Evolutionary conservation across 2,113 vertebrate genomes (phyloP).

Genomic region (Otolemur garnettii): DNA sequence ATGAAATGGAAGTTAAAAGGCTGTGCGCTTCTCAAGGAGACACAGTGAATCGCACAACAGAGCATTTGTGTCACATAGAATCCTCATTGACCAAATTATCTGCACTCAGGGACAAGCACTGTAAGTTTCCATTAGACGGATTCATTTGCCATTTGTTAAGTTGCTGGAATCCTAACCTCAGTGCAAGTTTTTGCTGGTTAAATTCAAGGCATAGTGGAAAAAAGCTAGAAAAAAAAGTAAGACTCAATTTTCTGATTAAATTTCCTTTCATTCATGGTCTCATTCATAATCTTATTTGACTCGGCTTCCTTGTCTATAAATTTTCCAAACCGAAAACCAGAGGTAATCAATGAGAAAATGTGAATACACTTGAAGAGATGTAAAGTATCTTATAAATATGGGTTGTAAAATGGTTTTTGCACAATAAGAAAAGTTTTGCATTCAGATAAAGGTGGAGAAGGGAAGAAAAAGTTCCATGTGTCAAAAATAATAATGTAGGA

Average conservation of each 20-base stretch:
- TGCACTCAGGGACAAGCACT: background rate
- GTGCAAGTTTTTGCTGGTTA: background rate
- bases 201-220: background rate
- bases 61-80: slow-evolving; percentile 64
- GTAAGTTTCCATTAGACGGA: background rate
- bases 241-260: background rate
- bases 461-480: background rate
- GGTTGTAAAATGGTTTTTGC: background rate
- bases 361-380: background rate
- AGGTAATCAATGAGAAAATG: background rate
- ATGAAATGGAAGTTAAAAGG: slow-evolving; percentile 77
- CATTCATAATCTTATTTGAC: background rate
- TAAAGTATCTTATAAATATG: background rate
- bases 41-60: slow-evolving; percentile 56
- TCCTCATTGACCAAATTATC: background rate
- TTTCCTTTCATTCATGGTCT: background rate
- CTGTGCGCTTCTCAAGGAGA: slow-evolving; percentile 68
- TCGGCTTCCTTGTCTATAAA: background rate
- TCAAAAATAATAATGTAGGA: background rate
- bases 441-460: background rate
- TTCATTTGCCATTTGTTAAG: slow-evolving; percentile 2
- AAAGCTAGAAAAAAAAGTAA: background rate
- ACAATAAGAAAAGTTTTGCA: background rate
- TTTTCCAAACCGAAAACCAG: background rate
- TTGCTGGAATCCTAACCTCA: background rate